Evolutionary conservation across 1,140 invertebrate genomes (phyloP).

Genomic region (Drosophila fuyamai): DNA sequence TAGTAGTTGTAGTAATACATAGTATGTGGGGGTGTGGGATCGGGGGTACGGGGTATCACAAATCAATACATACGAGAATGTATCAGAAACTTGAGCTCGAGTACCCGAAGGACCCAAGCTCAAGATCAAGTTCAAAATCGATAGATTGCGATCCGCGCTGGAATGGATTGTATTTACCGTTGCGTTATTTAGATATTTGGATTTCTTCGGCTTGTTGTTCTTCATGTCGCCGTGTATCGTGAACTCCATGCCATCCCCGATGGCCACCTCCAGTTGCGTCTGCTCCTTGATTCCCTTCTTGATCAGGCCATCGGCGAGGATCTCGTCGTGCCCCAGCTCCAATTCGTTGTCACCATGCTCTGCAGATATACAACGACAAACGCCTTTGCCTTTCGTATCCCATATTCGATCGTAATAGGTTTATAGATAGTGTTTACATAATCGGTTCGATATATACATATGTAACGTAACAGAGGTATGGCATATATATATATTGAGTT

Average conservation of each 20-base stretch:
- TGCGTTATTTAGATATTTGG: constrained; percentile 90
- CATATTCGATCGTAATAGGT: constrained; percentile 67
- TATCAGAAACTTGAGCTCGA: not conserved
- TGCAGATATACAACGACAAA: constrained; percentile 88
- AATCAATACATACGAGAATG: constrained; percentile 14
- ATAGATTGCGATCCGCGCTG: not conserved
- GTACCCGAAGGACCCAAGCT: not conserved
- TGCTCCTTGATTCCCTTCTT: constrained; percentile 94
- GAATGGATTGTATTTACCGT: constrained; percentile 86
- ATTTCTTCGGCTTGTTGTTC: constrained; percentile 90
- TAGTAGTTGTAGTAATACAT: constrained; percentile 20
- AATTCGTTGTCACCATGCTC: constrained; percentile 87
- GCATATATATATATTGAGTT: constrained; percentile 39
- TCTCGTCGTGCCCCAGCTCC: constrained; percentile 89
- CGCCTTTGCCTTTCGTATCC: constrained; percentile 85
- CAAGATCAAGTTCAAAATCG: not conserved
- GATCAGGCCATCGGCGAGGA: constrained; percentile 92
- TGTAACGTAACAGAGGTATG: constrained; percentile 54
- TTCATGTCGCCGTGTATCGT: constrained; percentile 93
- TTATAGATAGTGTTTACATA: constrained; percentile 62
- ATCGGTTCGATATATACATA: constrained; percentile 64
- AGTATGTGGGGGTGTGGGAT: constrained; percentile 4
- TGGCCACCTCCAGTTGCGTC: constrained; percentile 94
- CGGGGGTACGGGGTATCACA: constrained; percentile 8
- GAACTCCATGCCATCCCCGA: constrained; percentile 96